Base-by-base conservation (phyloP, 1,140 invertebrate species). In the Drosophila subpulchrella region DNA sequence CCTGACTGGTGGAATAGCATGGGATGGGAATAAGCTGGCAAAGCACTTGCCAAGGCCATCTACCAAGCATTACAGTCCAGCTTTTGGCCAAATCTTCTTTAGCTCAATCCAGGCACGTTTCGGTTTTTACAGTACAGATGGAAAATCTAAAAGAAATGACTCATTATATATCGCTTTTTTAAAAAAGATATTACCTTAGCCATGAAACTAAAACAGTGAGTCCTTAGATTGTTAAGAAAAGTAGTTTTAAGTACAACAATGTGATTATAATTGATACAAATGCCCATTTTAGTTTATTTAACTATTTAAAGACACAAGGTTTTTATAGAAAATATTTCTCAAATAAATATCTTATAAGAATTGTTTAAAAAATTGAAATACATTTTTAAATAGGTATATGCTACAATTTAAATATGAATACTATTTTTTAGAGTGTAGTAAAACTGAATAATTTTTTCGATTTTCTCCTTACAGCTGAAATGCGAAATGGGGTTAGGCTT, bases 61-160 rank as follows among this genome's bases (percentile, higher is more conserved):
- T 75, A 48, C 56, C 58, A 56, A 6, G 60, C 51, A 65, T 75
- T 75, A 63, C 13, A 36, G 55, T 17, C 15, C 24, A 50, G 70
- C 55, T 71, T 48, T 59, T 3, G 42, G 38, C 30, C 15, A 32
- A 75, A 56, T 75, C 72, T 56, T 12, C 39, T 63, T 75, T 42
- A 50, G 41, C 38, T 57, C 58, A 65, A 75, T 65, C 62, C 53
- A 38, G 72, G 39, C 59, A 75, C 58, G 58, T 63, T 63, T 56
- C 42, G 1, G 42, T 42, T n/a, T 39, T 41, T 10, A 39, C 13
- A 13, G 5, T 44, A 15, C 41, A 38, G 20, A 36, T 20, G 20
- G 13, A 53, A 38, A 24, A 62, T 41, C 32, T 1, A 1, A 20
- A 17, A 12, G 5, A 53, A 53, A 12, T 41, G 36, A 39, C 24